Evolutionary conservation across 2,888 invertebrate genomes (phyloP).

Genomic region (Drosophila greeni): DNA sequence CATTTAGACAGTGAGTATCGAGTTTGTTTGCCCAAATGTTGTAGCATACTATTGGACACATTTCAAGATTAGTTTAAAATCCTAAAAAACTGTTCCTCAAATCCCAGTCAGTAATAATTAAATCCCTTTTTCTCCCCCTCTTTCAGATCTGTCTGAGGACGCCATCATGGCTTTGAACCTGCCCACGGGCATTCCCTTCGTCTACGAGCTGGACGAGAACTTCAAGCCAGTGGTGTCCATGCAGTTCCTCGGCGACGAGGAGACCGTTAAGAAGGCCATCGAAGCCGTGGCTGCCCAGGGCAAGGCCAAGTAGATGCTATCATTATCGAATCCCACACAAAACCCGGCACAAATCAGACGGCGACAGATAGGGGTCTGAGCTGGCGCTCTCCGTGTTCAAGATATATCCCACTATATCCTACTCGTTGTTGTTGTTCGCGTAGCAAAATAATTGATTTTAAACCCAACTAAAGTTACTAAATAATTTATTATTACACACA

Average conservation of each 20-base stretch:
- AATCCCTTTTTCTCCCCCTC: neutral
- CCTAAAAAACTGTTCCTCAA: neutral
- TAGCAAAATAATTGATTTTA: slow-evolving; percentile 56
- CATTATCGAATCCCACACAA: slow-evolving; percentile 65
- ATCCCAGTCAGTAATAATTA: neutral
- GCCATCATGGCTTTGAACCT: slow-evolving; percentile 88
- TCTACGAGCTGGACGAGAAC: slow-evolving; percentile 87
- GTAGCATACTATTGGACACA: neutral
- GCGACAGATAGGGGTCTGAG: slow-evolving; percentile 15
- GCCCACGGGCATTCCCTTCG: slow-evolving; percentile 90
- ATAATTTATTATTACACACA: slow-evolving; percentile 63
- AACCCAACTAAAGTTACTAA: slow-evolving; percentile 58
- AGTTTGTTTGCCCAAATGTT: neutral
- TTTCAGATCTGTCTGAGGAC: slow-evolving; percentile 84
- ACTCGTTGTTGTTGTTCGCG: slow-evolving; percentile 58
- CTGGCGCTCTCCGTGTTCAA: slow-evolving; percentile 37
- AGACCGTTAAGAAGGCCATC: slow-evolving; percentile 89
- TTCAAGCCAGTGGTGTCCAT: slow-evolving; percentile 87
- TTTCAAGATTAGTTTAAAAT: neutral
- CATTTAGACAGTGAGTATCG: slow-evolving; percentile 87
- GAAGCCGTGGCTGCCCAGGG: slow-evolving; percentile 90
- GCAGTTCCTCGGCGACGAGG: slow-evolving; percentile 89
- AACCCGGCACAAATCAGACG: slow-evolving; percentile 37
- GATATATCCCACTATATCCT: slow-evolving; percentile 27
- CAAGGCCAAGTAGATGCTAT: slow-evolving; percentile 81